A percentile compares a stretch with the other conserved stretches of the same genome.
Conservation (phyloP, 1,140 invertebrate genomes). For the Drosophila nebulosa region DNA sequence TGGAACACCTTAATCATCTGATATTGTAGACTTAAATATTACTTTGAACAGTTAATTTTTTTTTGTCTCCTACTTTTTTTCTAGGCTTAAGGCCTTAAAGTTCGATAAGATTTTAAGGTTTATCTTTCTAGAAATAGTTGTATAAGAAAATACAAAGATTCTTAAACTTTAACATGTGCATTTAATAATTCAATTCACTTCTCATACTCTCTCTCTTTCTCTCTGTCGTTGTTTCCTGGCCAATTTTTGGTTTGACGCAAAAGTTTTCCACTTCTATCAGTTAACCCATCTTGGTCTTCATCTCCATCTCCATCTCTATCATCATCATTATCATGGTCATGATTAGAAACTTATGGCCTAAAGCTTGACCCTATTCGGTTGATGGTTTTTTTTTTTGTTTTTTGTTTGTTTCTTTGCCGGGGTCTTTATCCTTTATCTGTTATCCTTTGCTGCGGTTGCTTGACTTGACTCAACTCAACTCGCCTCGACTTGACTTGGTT, state of each 20-base stretch:
- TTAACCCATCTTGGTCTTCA: background rate
- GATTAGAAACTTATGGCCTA: background rate
- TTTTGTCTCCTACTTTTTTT: no score
- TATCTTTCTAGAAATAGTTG: no score
- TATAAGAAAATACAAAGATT: background rate
- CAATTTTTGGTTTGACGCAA: background rate
- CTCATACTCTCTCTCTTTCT: background rate
- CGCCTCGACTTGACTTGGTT: constrained; percentile 2
- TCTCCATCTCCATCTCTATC: background rate
- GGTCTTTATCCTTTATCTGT: constrained; percentile 12
- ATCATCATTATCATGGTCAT: background rate
- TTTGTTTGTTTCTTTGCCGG: constrained; percentile 20
- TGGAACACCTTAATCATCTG: no score
- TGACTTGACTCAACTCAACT: background rate
- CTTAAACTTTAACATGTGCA: background rate
- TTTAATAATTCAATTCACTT: background rate
- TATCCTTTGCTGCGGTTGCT: constrained; percentile 27
- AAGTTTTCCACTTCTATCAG: background rate
- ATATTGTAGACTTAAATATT: no score
- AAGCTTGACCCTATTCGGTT: constrained; percentile 13
- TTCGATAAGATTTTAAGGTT: no score
- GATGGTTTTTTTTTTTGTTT: background rate
- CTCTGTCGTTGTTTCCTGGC: background rate
- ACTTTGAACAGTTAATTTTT: no score
- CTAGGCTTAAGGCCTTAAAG: no score